Percentiles rank a stretch among this genome's conserved stretches.
Evolutionary conservation across 2,888 invertebrate species (phyloP).

Genomic region (Didymodactylos carnosus): DNA sequence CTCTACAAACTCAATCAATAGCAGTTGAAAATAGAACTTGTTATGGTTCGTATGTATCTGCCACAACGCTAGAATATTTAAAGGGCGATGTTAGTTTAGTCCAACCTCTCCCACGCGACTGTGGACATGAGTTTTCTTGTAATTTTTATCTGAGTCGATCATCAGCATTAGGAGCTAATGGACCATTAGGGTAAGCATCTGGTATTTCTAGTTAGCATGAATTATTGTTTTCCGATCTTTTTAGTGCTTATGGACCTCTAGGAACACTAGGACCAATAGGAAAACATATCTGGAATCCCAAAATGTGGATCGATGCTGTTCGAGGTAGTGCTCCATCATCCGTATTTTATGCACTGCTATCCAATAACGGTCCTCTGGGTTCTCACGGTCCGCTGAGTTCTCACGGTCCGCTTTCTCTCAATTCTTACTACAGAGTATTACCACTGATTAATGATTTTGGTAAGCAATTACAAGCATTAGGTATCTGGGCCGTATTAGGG

Average conservation of each 20-base stretch:
- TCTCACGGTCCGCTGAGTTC: neutral
- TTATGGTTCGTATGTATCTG: neutral
- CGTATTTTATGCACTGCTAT: neutral
- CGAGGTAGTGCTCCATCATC: no score
- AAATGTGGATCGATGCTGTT: neutral
- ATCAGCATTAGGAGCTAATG: slow-evolving; percentile 8
- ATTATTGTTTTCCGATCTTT: neutral
- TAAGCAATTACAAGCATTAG: slow-evolving; percentile 6
- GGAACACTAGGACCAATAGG: neutral
- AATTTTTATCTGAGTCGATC: neutral
- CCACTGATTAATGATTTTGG: slow-evolving; percentile 5
- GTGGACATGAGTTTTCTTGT: neutral
- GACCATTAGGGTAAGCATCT: neutral
- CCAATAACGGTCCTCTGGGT: neutral
- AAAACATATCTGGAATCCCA: neutral
- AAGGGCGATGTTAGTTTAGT: neutral
- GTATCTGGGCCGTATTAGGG: slow-evolving; percentile 3
- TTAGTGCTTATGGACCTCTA: neutral
- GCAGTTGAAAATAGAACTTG: no score
- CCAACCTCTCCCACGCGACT: neutral
- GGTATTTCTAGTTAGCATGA: neutral
- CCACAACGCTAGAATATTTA: neutral
- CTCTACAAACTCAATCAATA: no score
- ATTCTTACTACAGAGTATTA: neutral
- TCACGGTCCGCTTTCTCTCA: neutral